phyloP scores from a whole-genome alignment of 2,888 invertebrate species.

The Chydorus sphaericus region DNA sequence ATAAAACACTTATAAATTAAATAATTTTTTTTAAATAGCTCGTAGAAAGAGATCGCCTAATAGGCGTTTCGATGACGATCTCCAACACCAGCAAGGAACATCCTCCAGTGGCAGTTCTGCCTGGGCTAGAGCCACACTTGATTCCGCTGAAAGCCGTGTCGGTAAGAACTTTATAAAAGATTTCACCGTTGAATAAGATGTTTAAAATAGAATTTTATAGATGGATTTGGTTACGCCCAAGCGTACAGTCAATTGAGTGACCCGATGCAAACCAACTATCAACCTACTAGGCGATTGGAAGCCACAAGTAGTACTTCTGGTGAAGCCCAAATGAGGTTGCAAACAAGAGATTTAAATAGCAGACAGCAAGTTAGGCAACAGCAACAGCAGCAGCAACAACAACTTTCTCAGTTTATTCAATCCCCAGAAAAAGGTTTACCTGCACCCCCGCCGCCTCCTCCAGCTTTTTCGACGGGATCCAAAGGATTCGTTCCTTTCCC shows the following conservation, averaged over 20 bases:
- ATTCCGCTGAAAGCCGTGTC: neutral
- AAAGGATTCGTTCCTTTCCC: neutral
- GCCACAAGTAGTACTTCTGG: conserved; percentile 6
- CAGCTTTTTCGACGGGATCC: neutral
- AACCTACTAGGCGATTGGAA: neutral
- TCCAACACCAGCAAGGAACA: neutral
- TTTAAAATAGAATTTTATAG: neutral
- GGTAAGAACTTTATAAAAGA: too few relatives aligned
- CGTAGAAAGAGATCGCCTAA: neutral
- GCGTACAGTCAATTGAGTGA: conserved; percentile 9
- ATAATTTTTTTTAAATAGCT: neutral
- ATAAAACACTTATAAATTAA: neutral
- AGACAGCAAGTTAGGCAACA: neutral
- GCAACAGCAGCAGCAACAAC: neutral
- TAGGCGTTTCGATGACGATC: neutral
- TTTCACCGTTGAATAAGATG: too few relatives aligned
- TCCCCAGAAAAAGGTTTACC: neutral
- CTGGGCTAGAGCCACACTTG: neutral
- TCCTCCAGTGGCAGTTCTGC: neutral
- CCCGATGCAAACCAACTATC: neutral
- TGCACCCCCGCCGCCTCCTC: neutral
- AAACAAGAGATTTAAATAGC: neutral
- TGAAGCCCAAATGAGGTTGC: neutral
- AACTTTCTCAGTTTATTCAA: neutral
- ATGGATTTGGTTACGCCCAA: conserved; percentile 12